A percentile compares a stretch with the other conserved stretches of the same genome.
phyloP scores from a whole-genome alignment of 2,888 invertebrate genomes.

The Asteroscopus sphinx region DNA sequence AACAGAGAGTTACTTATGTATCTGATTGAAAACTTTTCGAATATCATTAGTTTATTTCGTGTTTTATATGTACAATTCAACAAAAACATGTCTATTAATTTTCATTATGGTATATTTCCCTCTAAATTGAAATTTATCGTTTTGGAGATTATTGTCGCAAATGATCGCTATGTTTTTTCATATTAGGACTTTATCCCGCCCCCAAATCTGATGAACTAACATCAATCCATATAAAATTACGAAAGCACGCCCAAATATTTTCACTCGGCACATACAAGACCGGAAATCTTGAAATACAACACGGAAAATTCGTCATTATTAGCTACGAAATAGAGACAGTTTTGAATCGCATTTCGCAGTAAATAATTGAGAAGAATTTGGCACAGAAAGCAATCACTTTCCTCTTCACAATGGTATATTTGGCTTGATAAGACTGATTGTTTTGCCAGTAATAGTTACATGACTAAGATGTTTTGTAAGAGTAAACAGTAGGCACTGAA shows the following conservation, averaged over 20 bases:
- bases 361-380: constrained; percentile 26
- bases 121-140: no score
- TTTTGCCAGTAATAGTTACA: constrained; percentile 26
- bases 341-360: constrained; percentile 10
- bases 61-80: no score
- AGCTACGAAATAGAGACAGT: background rate
- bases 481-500: constrained; percentile 28
- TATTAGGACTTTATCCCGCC: no score
- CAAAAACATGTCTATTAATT: no score
- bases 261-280: background rate
- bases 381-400: constrained; percentile 38
- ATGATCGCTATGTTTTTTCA: no score
- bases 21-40: no score
- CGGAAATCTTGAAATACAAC: constrained; percentile 3
- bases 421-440: constrained; percentile 42
- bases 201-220: constrained; percentile 6
- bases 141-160: no score
- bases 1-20: no score
- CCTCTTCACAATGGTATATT: constrained; percentile 15
- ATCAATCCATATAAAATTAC: constrained; percentile 16
- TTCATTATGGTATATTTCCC: no score
- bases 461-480: constrained; percentile 8
- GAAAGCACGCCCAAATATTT: constrained; percentile 14
- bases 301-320: background rate
- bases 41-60: no score